Base-by-base conservation (phyloP, 2,113 vertebrate species). In the Shinisaurus crocodilurus region DNA sequence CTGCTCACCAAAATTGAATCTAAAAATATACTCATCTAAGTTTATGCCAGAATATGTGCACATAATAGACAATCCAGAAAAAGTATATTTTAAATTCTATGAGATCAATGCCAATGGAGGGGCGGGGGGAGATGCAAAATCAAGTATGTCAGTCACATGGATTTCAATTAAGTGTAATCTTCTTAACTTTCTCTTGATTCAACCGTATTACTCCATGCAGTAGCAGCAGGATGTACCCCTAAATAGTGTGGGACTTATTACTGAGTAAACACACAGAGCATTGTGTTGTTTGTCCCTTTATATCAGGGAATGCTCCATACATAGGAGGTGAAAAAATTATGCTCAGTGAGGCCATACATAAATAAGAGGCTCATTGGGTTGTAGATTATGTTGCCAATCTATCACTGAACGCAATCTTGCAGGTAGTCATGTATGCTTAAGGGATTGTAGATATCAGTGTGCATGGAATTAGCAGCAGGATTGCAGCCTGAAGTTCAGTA, bases 1-100 rank as follows among this genome's bases (percentile, higher is more conserved):
- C 43, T 79, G 60, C n/a, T 90, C 69, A 72, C 74, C n/a, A 85
- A 37, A 57, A 79, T 32, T 29, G 69, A 90, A 85, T 85, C 74
- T 85, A 69, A 79, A 89, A 85, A 83, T 50, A 90, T 25, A 43
- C 45, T 29, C 57, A 76, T 89, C 40, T 40, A 54, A 29, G 16
- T 85, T 76, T 76, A 84, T 57, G 27, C n/a, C 48, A 70, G 34
- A 70, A 57, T 57, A 88, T 74, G 32, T 65, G 12, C 32, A 84
- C 60, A 76, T 48, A 86, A 48, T n/a, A 82, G 65, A 40, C 34
- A 88, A 81, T 50, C n/a, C 13, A 54, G 60, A 1, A 63, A 60
- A 87, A 34, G 23, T 85, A 13, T 70, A 57, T 25, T 88, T 88
- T 88, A 50, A 50, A 23, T 81, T 76, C 76, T 18, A 29, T 85